A percentile compares a stretch with the other conserved stretches of the same genome.
These are phyloP conservation scores for Drosophila aff. DNA, from an alignment of 1,140 invertebrate species.

Conservation along the genomic window DNA sequence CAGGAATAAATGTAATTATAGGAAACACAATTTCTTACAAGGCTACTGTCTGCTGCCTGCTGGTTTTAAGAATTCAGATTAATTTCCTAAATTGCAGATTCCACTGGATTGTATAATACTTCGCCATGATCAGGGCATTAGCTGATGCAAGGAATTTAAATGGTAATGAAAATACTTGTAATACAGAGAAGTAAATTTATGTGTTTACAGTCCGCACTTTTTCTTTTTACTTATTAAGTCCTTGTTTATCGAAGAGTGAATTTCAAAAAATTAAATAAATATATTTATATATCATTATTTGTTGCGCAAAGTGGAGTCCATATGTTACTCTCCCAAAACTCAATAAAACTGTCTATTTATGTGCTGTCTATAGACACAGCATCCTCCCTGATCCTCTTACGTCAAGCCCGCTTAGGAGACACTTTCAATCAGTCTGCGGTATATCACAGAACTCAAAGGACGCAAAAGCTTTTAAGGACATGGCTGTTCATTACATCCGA, in stretches of 20 bases:
- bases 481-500: constrained; percentile 38
- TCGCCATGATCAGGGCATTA: neutral
- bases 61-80: neutral
- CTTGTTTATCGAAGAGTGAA: neutral
- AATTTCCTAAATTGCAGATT: neutral
- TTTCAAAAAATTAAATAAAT: neutral
- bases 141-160: too few relatives aligned
- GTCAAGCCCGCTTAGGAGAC: constrained; percentile 1
- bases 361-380: neutral
- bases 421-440: constrained; percentile 14
- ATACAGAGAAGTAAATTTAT: too few relatives aligned
- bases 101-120: neutral
- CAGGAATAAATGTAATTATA: neutral
- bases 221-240: neutral
- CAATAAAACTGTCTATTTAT: neutral
- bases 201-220: neutral
- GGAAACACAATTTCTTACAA: neutral
- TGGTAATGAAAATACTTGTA: neutral
- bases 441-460: constrained; percentile 24
- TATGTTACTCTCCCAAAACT: neutral
- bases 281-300: neutral
- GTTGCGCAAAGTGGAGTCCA: neutral
- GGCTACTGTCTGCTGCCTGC: neutral
- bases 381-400: neutral
- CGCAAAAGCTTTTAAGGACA: constrained; percentile 5